Evolutionary conservation across 1,140 invertebrate genomes (phyloP), one percentile per base, ranked within the genome.

Genomic region (Aradophagus sp.): DNA sequence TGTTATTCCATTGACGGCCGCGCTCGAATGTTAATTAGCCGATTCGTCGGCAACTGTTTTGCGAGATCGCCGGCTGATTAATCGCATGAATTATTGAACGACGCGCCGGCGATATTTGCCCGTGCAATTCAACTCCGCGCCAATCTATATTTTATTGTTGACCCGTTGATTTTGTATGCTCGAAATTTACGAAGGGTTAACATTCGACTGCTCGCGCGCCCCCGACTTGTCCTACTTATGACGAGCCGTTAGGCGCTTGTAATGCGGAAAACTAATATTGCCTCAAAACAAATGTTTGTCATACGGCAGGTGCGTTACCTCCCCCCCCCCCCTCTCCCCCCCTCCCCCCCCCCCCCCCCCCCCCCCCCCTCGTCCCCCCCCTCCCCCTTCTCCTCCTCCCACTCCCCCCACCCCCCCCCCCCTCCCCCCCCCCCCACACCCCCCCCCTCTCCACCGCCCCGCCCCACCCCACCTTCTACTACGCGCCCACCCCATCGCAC

Each of bases 221-320:
- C 17, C 59, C 31, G 26, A 41, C 31, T 31, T 45, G 29, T 35
- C 32, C 48, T 45, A 45, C 61, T 34, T 53, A 45, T 29, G 11
- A 16, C 5, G 11, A n/a, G 13, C 11, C 10, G 16, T 5, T 6
- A 16, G 29, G 44, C 26, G 44, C 36, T 48, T 47, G 29, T 48
- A 65, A 65, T 42, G 42, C 36, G 32, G 31, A 41, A 56, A 66
- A 56, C 31, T 56, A 56, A 66, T 56, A 66, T 66, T 56, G 10
- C 32, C 36, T 10, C 12, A 35, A 41, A 42, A 66, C 52, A 66
- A 66, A 66, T 66, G 44, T 56, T 55, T 55, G 48, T 12, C 17
- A 31, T 47, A 16, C 16, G 36, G 1, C 44, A 59, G 55, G 44
- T 59, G 32, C 35, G 27, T 20, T 29, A 19, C 27, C 17, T 34